A percentile compares a stretch with the other conserved stretches of the same genome.
Conservation (phyloP, 2,797 vertebrate genomes). For the Acipenser oxyrinchus region DNA sequence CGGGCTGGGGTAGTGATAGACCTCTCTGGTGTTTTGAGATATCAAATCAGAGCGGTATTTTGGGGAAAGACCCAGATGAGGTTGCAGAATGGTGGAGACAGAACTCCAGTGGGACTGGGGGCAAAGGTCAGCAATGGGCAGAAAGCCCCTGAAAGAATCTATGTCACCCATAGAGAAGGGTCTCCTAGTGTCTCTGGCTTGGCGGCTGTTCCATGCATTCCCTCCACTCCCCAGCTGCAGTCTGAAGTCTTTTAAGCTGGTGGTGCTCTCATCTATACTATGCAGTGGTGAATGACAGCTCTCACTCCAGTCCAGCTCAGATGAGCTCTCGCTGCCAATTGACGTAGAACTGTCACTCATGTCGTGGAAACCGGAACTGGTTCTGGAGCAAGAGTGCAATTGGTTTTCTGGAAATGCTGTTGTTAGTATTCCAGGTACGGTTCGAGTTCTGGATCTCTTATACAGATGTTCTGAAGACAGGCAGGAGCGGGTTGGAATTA, state of each 20-base stretch:
- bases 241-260: neutral
- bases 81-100: conserved; percentile 30
- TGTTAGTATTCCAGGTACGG: neutral
- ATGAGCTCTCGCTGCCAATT: conserved; percentile 13
- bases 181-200: neutral
- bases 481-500: conserved; percentile 2
- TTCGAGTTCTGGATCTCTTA: neutral
- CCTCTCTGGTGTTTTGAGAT: conserved; percentile 22
- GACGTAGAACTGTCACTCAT: conserved; percentile 1
- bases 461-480: conserved; percentile 25
- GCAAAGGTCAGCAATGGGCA: conserved; percentile 28
- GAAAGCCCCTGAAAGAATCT: conserved; percentile 25
- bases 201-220: neutral
- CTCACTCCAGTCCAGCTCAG: neutral
- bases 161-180: neutral
- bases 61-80: conserved; percentile 26
- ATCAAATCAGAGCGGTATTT: conserved; percentile 28
- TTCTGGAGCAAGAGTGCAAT: conserved; percentile 14
- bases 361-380: conserved; percentile 35
- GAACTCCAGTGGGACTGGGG: conserved; percentile 35
- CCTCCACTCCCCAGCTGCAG: conserved; percentile 1
- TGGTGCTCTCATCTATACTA: conserved; percentile 4
- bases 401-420: neutral
- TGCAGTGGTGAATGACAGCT: no score
- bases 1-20: conserved; percentile 39